Evolutionary conservation across 2,888 invertebrate species (phyloP).

Genomic region (Panopea generosa): DNA sequence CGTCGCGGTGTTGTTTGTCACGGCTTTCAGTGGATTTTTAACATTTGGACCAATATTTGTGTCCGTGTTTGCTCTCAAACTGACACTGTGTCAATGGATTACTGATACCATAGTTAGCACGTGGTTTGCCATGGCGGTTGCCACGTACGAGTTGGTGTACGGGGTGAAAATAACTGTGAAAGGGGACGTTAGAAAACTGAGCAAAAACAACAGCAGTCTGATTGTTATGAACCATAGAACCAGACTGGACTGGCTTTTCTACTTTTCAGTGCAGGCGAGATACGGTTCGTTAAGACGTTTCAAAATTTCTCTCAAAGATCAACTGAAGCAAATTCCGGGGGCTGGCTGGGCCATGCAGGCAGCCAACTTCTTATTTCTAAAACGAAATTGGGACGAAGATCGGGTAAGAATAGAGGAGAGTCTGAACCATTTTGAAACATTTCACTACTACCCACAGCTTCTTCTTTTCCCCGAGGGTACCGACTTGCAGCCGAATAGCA

Average conservation of each 20-base stretch:
- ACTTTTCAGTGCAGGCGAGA: conserved; percentile 92
- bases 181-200: conserved; percentile 89
- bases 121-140: conserved; percentile 85
- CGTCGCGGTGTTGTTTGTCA: conserved; percentile 32
- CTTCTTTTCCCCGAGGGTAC: conserved; percentile 95
- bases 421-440: conserved; percentile 35
- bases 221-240: conserved; percentile 96
- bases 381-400: conserved; percentile 49
- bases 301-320: conserved; percentile 53
- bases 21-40: conserved; percentile 43
- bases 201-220: conserved; percentile 89
- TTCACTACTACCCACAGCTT: conserved; percentile 86
- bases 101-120: conserved; percentile 47
- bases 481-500: conserved; percentile 90
- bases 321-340: conserved; percentile 44
- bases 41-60: conserved; percentile 47
- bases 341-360: conserved; percentile 64
- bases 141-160: conserved; percentile 90
- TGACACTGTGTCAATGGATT: conserved; percentile 35
- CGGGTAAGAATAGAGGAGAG: conserved; percentile 33
- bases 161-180: conserved; percentile 91
- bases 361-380: conserved; percentile 48
- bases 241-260: conserved; percentile 94
- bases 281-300: conserved; percentile 79
- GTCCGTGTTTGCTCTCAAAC: conserved; percentile 31